Percentiles rank a stretch among this genome's conserved stretches.
phyloP scores from a whole-genome alignment of 2,113 vertebrate genomes.

The Vulpes vulpes region DNA sequence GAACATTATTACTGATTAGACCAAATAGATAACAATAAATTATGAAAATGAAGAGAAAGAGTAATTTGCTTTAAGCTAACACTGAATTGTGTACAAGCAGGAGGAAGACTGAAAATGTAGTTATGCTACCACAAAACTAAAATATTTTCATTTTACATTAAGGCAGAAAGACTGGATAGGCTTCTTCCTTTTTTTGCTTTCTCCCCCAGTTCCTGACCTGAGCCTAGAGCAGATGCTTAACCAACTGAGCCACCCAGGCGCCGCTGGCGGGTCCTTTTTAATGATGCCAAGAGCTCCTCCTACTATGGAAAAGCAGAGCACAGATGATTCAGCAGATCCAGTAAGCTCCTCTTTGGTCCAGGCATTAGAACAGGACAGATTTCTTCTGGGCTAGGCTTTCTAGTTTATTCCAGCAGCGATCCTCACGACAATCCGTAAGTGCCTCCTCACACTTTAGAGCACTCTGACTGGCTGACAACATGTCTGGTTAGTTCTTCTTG shows the following conservation, averaged over 20 bases:
- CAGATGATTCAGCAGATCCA: not conserved
- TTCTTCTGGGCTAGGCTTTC: not conserved
- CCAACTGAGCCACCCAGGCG: too few species aligned
- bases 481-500: not conserved
- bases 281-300: too few species aligned
- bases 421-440: not conserved
- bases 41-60: not conserved
- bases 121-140: not conserved
- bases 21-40: not conserved
- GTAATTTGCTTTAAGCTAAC: not conserved
- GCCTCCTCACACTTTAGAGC: not conserved
- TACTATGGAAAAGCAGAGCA: not conserved
- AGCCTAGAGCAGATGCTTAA: too few species aligned
- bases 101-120: not conserved
- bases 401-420: not conserved
- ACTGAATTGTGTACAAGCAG: not conserved
- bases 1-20: not conserved
- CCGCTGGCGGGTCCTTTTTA: too few species aligned
- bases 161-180: not conserved
- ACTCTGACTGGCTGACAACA: conserved; percentile 9
- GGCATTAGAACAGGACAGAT: not conserved
- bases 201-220: too few species aligned
- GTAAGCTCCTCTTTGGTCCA: not conserved
- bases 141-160: not conserved
- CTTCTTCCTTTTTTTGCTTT: too few species aligned